Base-by-base conservation (phyloP, 2,888 invertebrate genomes). In the Tuta absoluta region DNA sequence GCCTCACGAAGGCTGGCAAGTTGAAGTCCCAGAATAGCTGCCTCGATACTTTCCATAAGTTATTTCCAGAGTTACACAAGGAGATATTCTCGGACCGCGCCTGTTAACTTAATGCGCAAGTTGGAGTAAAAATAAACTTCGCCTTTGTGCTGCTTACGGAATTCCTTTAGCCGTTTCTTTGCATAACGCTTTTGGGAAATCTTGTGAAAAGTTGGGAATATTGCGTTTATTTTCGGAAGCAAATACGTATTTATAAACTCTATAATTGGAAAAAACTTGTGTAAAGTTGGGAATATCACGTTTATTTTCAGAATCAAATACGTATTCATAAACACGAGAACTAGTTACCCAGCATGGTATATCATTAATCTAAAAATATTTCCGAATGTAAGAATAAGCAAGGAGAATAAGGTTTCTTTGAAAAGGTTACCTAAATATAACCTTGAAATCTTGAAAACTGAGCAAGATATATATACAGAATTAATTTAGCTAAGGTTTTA, bases 1-100 rank as follows among this genome's bases (percentile, higher is more conserved):
- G 73, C 76, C 71, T 76, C 81, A 86, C 86, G 85, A 85, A 86
- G 87, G 84, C 80, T 79, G 76, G 82, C 82, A 80, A 85, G 82
- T 83, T 80, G 77, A 72, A 63, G 62, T 70, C 85, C 85, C 84
- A 78, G 76, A 81, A 86, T 89, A 89, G 33, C 24, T 0, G 65
- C 68, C 79, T 80, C 81, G 80, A 84, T 85, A 85, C 83, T 85
- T 87, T 84, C 81, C 77, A 81, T 77, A 78, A 71, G 76, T 77
- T 84, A 86, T 86, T 87, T 81, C 81, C 75, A 80, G 82, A 77
- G 77, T 75, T 83, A 76, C 78, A 84, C 84, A 81, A 81, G 81
- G 78, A 69, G 78, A 77, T 87, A 88, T 87, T 87, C 80, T 77
- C 37, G 80, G 74, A 68, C 74, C 75, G 66, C 68, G 75, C 77